Base-by-base conservation (phyloP, 64 coral and sea anemone genomes). In the Pocillopora damicornis region DNA sequence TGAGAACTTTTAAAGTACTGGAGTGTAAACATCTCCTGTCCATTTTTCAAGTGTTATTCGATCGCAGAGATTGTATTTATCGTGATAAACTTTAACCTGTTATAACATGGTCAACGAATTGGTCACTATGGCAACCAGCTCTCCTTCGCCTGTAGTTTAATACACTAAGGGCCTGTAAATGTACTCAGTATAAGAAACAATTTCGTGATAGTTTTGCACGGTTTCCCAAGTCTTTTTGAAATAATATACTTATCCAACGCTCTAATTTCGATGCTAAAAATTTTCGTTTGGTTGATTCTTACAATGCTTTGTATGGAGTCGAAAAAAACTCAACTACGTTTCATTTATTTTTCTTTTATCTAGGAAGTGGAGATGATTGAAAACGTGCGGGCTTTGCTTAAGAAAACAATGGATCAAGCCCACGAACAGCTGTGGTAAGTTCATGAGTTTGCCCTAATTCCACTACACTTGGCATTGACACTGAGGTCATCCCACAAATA, bases 361-460 rank as follows among this genome's bases (percentile, higher is more conserved):
- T 79, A 98, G 95, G 95, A 98, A 73, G 89, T 94, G 11, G 89
- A 98, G 72, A 98, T 94, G 88, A 98, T 98, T 56, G 92, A 98
- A 66, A 94, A 98, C 76, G 89, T 98, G 1, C 95, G 91, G 83
- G 95, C 95, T 58, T 81, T 98, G 15, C 80, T 98, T 14, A 94
- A 91, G 87, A 98, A 98, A 79, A 98, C 92, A 8, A 94, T 98
- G 90, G 95, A 98, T 61, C 95, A 98, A 77, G 95, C 95, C 13
- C 89, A 93, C 42, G 92, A 98, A 76, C 92, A 94, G 58, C 75
- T 98, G 15, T 98, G 95, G 95, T 98, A 86, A 91, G 91, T 79
- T 57, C 36, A 17, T 11, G 35, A 51, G 42, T 7, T 23, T 34
- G 1, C 11, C 75, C 80, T 18, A 22, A 38, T 35, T 45, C 75